These are phyloP conservation scores for Microcebus tavaratra DNA, from an alignment of 2,113 vertebrate genomes.

Conservation along the genomic window DNA sequence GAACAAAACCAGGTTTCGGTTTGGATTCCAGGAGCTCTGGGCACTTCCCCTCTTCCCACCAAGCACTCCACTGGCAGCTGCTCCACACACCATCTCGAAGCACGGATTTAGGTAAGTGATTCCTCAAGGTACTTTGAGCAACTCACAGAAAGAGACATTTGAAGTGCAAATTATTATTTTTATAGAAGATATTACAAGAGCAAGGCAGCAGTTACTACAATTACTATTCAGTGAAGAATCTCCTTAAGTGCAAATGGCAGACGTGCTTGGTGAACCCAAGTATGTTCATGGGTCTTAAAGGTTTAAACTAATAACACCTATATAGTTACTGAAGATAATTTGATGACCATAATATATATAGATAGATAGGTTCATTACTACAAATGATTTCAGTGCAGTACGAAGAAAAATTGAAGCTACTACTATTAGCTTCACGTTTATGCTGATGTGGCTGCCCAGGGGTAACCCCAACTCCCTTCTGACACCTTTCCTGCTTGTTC, in stretches of 20 bases:
- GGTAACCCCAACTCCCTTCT: slow-evolving; percentile 26
- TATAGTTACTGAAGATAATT: slow-evolving; percentile 56
- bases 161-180: slow-evolving; percentile 75
- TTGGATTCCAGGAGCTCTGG: neutral
- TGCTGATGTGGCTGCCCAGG: slow-evolving; percentile 23
- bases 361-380: slow-evolving; percentile 56
- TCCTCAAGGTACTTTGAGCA: slow-evolving; percentile 36
- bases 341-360: slow-evolving; percentile 58
- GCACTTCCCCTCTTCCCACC: neutral
- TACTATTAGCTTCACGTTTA: neutral
- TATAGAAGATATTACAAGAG: slow-evolving; percentile 65
- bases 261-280: slow-evolving; percentile 42
- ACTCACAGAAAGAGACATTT: slow-evolving; percentile 60
- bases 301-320: slow-evolving; percentile 67
- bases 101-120: slow-evolving; percentile 28
- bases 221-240: slow-evolving; percentile 65
- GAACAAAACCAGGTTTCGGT: neutral
- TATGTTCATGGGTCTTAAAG: slow-evolving; percentile 46
- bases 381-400: slow-evolving; percentile 33
- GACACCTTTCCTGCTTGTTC: neutral
- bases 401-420: slow-evolving; percentile 39
- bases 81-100: neutral
- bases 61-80: neutral
- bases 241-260: slow-evolving; percentile 45
- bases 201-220: slow-evolving; percentile 52